phyloP scores from a whole-genome alignment of 2,797 vertebrate species.

The Cynopterus sphinx region DNA sequence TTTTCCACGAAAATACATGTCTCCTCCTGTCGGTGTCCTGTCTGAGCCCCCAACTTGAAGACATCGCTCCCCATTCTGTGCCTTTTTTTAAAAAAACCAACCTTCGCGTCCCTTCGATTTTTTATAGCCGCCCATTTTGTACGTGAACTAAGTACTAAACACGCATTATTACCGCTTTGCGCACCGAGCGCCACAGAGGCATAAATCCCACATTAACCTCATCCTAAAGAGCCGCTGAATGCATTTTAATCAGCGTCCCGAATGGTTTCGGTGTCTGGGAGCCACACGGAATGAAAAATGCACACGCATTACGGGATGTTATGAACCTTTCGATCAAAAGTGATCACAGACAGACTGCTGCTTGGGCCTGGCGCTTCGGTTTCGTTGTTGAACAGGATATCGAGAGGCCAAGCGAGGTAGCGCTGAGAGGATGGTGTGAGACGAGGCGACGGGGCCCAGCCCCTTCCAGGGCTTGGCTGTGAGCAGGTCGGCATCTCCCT shows the following conservation, averaged over 20 bases:
- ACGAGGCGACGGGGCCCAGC: neutral
- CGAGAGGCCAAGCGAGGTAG: conserved; percentile 55
- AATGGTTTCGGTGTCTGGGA: conserved; percentile 72
- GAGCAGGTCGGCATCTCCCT: conserved; percentile 52
- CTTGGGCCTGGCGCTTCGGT: conserved; percentile 62
- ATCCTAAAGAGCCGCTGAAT: conserved; percentile 75
- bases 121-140: conserved; percentile 72
- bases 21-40: neutral
- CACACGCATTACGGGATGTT: conserved; percentile 43
- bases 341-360: conserved; percentile 72
- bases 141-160: conserved; percentile 75
- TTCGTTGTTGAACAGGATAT: conserved; percentile 56
- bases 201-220: conserved; percentile 81
- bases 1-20: neutral
- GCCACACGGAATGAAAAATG: conserved; percentile 77
- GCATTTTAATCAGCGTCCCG: conserved; percentile 81
- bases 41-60: neutral
- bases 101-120: conserved; percentile 62
- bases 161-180: conserved; percentile 57
- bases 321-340: conserved; percentile 78
- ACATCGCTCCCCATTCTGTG: conserved; percentile 17
- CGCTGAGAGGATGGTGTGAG: neutral
- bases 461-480: neutral
- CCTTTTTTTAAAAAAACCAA: neutral
- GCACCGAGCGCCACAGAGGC: conserved; percentile 7